Conservation (phyloP, 2,888 invertebrate species). For the Chymomyza fuscimana region DNA sequence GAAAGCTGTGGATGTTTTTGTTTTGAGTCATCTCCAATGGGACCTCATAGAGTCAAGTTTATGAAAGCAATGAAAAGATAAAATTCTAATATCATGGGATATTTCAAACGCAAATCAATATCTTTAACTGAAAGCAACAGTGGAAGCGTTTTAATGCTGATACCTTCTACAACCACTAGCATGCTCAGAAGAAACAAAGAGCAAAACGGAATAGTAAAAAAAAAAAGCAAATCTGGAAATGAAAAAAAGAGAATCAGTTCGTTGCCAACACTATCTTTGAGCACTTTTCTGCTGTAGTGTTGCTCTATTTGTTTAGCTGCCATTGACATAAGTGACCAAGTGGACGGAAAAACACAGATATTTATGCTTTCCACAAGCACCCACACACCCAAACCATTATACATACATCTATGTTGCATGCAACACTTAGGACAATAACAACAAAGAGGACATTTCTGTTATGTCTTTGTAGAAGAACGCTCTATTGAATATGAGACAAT, state of each 20-base stretch:
- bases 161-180: too few relatives aligned
- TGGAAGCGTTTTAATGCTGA: too few relatives aligned
- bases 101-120: too few relatives aligned
- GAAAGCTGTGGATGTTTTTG: too few relatives aligned
- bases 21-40: too few relatives aligned
- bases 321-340: constrained; percentile 17
- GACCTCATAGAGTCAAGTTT: too few relatives aligned
- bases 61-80: too few relatives aligned
- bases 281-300: neutral
- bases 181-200: too few relatives aligned
- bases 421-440: neutral
- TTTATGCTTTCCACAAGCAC: neutral
- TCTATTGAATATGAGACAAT: constrained; percentile 24
- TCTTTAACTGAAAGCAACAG: too few relatives aligned
- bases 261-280: neutral
- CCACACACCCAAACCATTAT: neutral
- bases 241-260: neutral
- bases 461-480: neutral
- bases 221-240: too few relatives aligned
- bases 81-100: too few relatives aligned
- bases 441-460: neutral
- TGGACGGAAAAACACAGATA: neutral
- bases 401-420: neutral
- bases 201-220: too few relatives aligned
- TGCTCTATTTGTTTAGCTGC: constrained; percentile 34